Base-by-base conservation (phyloP, 2,113 vertebrate genomes). In the Hemiscyllium ocellatum region DNA sequence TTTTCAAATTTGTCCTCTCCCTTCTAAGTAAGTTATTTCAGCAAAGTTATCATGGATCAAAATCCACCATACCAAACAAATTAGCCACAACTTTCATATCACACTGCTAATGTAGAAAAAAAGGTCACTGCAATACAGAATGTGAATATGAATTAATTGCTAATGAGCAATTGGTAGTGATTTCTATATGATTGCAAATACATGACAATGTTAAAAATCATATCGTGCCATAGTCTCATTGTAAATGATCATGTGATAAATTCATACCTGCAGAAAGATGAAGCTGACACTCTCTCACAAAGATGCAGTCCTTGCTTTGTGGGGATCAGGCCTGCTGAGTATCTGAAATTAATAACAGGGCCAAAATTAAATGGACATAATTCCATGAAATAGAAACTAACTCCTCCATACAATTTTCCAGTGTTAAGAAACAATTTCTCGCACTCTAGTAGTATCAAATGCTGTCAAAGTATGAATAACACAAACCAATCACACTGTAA, bases 261-360 rank as follows among this genome's bases (percentile, higher is more conserved):
- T 76, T 50, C 95, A 20, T 95, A 98, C 98, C 98, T 98, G 98
- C 98, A 98, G 97, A 99, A 99, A 0, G 98, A 97, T 4, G 98
- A 97, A 0, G 99, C 99, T 0, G 98, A 97, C 96, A 99, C 98
- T 66, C 97, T 97, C 96, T 99, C 98, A 78, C 98, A 98, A n/a
- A 97, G 98, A 26, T 98, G 97, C 68, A 99, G 97, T 0, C 98
- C 98, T 96, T 98, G 97, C 96, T 97, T 98, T 96, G 98, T 98
- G 96, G 97, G 97, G 95, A 98, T 97, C 96, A 99, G 97, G 66
- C 99, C 99, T 66, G 98, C 96, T 0, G 97, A 97, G 96, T 98
- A 98, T 70, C 98, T 98, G 96, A 20, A 42, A 70, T 61, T 68
- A 15, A 95, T 20, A 95, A 95, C 29, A 86, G 6, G 17, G 70